Evolutionary conservation across 2,797 vertebrate genomes (phyloP).

Genomic region (Huso huso): DNA sequence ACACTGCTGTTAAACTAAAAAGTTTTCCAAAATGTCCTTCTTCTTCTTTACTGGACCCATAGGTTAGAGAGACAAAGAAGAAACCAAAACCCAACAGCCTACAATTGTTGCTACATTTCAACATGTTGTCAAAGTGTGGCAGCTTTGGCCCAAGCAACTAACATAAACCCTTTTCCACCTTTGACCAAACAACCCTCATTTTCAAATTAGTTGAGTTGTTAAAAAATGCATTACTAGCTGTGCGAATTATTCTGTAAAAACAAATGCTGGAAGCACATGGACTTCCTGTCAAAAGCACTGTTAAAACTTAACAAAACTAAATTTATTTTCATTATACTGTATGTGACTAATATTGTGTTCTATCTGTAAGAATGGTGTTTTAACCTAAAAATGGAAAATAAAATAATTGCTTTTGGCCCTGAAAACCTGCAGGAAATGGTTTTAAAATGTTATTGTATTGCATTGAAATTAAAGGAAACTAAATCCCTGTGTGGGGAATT

Average conservation of each 20-base stretch:
- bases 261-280: conserved; percentile 11
- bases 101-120: no score
- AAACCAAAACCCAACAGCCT: no score
- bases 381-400: not conserved
- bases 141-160: no score
- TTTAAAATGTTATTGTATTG: not conserved
- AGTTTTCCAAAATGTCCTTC: no score
- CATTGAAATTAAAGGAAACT: no score
- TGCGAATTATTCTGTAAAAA: not conserved
- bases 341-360: conserved; percentile 8
- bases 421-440: conserved; percentile 3
- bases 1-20: no score
- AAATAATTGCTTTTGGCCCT: not conserved
- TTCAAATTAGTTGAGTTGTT: not conserved
- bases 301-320: not conserved
- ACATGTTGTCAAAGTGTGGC: no score
- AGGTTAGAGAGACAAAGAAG: no score
- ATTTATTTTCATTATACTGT: conserved; percentile 7
- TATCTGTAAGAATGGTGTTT: conserved; percentile 9
- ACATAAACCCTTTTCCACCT: no score
- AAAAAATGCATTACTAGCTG: not conserved
- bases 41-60: no score
- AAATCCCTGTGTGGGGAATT: no score
- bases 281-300: conserved; percentile 1
- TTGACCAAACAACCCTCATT: not conserved